Evolutionary conservation across 2,113 vertebrate genomes (phyloP).

Genomic region (Trachemys scripta): DNA sequence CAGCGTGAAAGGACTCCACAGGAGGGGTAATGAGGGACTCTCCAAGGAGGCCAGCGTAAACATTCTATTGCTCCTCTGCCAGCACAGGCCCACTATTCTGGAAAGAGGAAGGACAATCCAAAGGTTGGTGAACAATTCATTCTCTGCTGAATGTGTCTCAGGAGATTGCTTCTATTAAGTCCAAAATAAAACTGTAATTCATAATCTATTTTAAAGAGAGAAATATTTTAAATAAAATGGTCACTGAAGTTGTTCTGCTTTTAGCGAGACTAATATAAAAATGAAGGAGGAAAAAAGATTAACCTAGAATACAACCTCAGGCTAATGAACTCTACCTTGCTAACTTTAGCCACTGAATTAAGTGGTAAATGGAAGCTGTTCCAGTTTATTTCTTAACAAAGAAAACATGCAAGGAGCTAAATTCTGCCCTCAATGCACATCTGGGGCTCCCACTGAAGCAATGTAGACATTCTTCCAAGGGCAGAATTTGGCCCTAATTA

Average conservation of each 20-base stretch:
- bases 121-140: slow-evolving; percentile 35
- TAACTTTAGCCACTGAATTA: neutral
- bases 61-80: neutral
- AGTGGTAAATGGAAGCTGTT: slow-evolving; percentile 21
- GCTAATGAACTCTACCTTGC: slow-evolving; percentile 1
- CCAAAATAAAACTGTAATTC: neutral
- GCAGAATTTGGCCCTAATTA: neutral
- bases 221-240: neutral
- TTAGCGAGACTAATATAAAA: neutral
- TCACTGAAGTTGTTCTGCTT: neutral
- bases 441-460: neutral
- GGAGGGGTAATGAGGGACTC: neutral
- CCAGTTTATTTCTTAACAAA: neutral
- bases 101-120: slow-evolving; percentile 38
- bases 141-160: neutral
- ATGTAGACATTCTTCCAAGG: neutral
- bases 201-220: neutral
- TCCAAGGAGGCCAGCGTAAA: neutral
- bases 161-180: neutral
- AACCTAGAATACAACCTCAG: neutral
- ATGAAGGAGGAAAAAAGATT: neutral
- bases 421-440: neutral
- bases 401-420: neutral
- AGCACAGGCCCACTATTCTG: slow-evolving; percentile 12
- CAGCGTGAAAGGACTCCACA: neutral